A percentile compares a stretch with the other conserved stretches of the same genome.
These are phyloP conservation scores for Delia radicum DNA, from an alignment of 1,140 invertebrate species.

Conservation along the genomic window DNA sequence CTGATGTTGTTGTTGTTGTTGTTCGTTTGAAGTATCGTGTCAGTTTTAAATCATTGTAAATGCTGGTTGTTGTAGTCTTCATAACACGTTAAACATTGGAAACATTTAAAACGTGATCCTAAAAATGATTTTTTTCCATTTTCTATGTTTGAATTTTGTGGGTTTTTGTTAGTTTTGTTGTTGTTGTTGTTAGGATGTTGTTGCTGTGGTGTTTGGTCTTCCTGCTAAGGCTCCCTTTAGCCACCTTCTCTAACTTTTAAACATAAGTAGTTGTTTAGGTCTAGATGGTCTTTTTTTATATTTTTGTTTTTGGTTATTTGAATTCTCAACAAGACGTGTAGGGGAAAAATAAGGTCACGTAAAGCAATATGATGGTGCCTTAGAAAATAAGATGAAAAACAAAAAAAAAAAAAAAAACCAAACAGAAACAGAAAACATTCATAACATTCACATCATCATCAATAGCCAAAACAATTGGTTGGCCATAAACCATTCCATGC, in stretches of 20 bases:
- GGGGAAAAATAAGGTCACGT: conserved; percentile 22
- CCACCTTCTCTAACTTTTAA: too few relatives aligned
- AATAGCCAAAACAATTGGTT: neutral
- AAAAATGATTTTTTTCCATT: conserved; percentile 20
- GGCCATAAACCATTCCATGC: neutral
- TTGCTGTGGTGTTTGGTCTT: neutral
- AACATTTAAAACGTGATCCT: conserved; percentile 22
- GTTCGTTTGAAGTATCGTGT: conserved; percentile 5
- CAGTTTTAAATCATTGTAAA: conserved; percentile 22
- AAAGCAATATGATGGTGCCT: conserved; percentile 9
- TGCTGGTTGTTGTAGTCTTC: conserved; percentile 13
- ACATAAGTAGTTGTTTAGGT: neutral
- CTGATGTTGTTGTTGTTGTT: neutral
- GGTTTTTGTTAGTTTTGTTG: conserved; percentile 5
- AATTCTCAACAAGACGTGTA: conserved; percentile 15
- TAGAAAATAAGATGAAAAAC: neutral
- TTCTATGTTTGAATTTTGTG: conserved; percentile 12
- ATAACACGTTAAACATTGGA: conserved; percentile 24
- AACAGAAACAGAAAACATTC: conserved; percentile 1
- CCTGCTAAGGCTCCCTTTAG: neutral
- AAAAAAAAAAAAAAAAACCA: neutral
- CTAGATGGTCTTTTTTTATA: neutral
- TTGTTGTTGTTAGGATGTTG: too few relatives aligned
- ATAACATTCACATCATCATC: conserved; percentile 11
- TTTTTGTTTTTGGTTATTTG: neutral